A percentile compares a stretch with the other conserved stretches of the same genome.
Evolutionary conservation across 2,888 invertebrate species (phyloP).

Genomic region (Flexamia atlantica): DNA sequence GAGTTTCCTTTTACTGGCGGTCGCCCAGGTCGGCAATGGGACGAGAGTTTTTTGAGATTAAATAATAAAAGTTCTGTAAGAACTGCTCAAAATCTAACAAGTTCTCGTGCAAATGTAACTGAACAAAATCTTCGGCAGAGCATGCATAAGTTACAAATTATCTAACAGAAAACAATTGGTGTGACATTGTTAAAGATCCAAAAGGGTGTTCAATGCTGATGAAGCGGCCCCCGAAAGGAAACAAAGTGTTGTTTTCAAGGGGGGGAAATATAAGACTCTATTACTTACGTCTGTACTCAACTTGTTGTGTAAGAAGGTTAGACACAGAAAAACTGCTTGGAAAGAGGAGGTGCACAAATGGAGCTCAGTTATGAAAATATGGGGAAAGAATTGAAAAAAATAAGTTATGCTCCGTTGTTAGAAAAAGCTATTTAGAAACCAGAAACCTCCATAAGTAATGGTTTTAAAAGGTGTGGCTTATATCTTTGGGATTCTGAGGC

Average conservation of each 20-base stretch:
- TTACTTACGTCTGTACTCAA: no score
- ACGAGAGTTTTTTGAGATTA: slow-evolving; percentile 64
- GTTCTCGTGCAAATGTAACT: slow-evolving; percentile 64
- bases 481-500: slow-evolving; percentile 66
- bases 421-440: slow-evolving; percentile 68
- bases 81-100: slow-evolving; percentile 63
- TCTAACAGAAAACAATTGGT: slow-evolving; percentile 64
- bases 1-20: slow-evolving; percentile 67
- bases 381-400: slow-evolving; percentile 69
- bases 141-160: slow-evolving; percentile 61
- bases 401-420: slow-evolving; percentile 70
- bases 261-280: no score
- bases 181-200: slow-evolving; percentile 64
- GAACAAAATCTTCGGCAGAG: slow-evolving; percentile 63
- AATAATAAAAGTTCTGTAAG: slow-evolving; percentile 65
- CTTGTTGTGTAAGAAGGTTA: no score
- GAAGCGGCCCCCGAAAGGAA: slow-evolving; percentile 66
- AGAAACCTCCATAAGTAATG: slow-evolving; percentile 67
- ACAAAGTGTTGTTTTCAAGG: slow-evolving; percentile 64
- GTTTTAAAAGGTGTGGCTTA: slow-evolving; percentile 70
- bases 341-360: slow-evolving; percentile 66
- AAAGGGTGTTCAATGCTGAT: slow-evolving; percentile 64
- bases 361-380: slow-evolving; percentile 65
- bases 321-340: no score
- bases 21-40: slow-evolving; percentile 67